These are phyloP conservation scores for Eurypyga helias DNA, from an alignment of 2,113 vertebrate species.

Conservation along the genomic window DNA sequence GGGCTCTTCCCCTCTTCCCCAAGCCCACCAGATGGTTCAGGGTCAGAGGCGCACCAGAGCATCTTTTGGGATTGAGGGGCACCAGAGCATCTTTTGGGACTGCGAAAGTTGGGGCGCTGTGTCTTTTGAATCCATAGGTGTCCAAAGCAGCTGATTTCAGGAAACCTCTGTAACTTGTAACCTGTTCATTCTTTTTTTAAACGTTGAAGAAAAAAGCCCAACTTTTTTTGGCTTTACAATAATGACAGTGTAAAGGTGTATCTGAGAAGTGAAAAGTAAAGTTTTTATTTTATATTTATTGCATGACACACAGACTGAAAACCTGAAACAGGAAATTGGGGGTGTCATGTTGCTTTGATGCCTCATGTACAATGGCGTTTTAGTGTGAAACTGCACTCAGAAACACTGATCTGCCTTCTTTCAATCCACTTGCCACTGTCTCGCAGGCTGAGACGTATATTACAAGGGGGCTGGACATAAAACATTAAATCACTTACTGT, in stretches of 20 bases:
- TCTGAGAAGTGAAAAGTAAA: not conserved
- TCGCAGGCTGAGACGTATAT: not conserved
- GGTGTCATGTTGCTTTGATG: not conserved
- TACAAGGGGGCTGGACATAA: not conserved
- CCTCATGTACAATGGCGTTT: not conserved
- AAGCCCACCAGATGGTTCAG: accelerated
- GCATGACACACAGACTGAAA: not conserved
- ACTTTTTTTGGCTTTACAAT: not conserved
- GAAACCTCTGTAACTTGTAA: not conserved
- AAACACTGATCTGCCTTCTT: not conserved
- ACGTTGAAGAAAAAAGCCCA: not conserved
- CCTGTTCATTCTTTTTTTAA: not conserved
- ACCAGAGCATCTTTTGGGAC: accelerated
- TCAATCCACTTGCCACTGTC: not conserved
- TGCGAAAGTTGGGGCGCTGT: not conserved
- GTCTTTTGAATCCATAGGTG: not conserved
- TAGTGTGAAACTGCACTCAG: not conserved
- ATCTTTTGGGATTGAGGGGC: not conserved
- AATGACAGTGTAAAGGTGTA: not conserved
- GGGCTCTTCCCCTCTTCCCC: too few species aligned
- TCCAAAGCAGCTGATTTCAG: not conserved
- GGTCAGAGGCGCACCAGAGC: accelerated
- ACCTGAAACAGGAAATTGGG: not conserved
- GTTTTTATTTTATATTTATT: not conserved
- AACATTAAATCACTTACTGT: not conserved